These are phyloP conservation scores for Rhagoletis pomonella DNA, from an alignment of 1,140 invertebrate genomes.

Conservation along the genomic window DNA sequence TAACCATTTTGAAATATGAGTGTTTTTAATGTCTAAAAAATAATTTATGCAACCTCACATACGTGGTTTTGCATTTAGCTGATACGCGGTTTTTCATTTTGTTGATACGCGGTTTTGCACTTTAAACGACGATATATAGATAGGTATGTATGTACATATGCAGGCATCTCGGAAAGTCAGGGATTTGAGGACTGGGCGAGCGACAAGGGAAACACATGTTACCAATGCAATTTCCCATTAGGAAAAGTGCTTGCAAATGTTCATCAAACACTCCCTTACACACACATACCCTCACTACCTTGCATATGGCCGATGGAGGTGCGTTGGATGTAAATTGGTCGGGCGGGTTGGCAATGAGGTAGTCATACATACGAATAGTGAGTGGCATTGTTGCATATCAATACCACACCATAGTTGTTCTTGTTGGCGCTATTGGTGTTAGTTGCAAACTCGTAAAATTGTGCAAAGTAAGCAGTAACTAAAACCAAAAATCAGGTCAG, in stretches of 20 bases:
- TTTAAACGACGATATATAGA: background rate
- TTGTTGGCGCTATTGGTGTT: slow-evolving; percentile 10
- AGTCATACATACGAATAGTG: slow-evolving; percentile 1
- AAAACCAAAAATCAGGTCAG: slow-evolving; percentile 42
- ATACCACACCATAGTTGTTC: background rate
- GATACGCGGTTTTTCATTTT: too few relatives aligned
- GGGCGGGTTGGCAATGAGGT: background rate
- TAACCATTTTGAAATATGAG: too few relatives aligned
- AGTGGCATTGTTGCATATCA: slow-evolving; percentile 23
- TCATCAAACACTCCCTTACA: slow-evolving; percentile 4
- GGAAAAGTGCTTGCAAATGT: slow-evolving; percentile 44
- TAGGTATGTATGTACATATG: background rate
- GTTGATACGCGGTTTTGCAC: background rate
- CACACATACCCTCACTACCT: background rate
- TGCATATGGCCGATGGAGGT: background rate
- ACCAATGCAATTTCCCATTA: slow-evolving; percentile 48
- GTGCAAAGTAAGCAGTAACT: slow-evolving; percentile 46
- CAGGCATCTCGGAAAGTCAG: background rate
- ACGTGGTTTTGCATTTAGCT: too few relatives aligned
- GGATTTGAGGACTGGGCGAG: background rate
- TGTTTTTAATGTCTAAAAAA: too few relatives aligned
- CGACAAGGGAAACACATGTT: slow-evolving; percentile 48
- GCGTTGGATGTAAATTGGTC: background rate
- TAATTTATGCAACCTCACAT: too few relatives aligned
- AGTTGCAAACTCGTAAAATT: slow-evolving; percentile 26